phyloP scores from a whole-genome alignment of 2,888 invertebrate genomes.

The Apamea monoglypha region DNA sequence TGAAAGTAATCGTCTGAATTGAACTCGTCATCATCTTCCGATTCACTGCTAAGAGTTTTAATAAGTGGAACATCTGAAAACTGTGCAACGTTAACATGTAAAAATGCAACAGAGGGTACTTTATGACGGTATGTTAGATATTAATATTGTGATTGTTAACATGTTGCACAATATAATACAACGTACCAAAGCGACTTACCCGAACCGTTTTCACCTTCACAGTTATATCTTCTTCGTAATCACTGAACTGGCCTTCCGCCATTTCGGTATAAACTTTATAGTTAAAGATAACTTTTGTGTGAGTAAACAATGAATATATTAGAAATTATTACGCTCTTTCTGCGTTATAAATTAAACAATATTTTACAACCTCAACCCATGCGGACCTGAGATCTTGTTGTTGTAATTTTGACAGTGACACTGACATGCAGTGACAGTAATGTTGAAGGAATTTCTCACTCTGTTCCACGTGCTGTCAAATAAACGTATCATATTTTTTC shows the following conservation, averaged over 20 bases:
- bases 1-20: conserved; percentile 86
- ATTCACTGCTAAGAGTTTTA: conserved; percentile 74
- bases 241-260: conserved; percentile 84
- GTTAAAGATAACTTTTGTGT: not conserved
- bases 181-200: conserved; percentile 73
- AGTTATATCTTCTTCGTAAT: conserved; percentile 83
- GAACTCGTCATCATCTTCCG: conserved; percentile 78
- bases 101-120: not conserved
- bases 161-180: conserved; percentile 2
- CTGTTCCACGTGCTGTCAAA: not conserved
- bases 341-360: not conserved
- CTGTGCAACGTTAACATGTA: conserved; percentile 65
- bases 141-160: no score
- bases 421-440: conserved; percentile 1
- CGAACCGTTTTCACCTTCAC: conserved; percentile 84
- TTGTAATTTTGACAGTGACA: conserved; percentile 41
- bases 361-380: conserved; percentile 32
- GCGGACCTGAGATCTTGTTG: conserved; percentile 42
- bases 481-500: not conserved
- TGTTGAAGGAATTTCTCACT: not conserved
- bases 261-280: conserved; percentile 50
- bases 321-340: not conserved
- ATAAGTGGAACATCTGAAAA: conserved; percentile 82
- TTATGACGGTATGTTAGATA: no score
- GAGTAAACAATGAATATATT: not conserved